These are phyloP conservation scores for Actinernus sp. DNA, from an alignment of 92 coral and sea anemone genomes.

Conservation along the genomic window DNA sequence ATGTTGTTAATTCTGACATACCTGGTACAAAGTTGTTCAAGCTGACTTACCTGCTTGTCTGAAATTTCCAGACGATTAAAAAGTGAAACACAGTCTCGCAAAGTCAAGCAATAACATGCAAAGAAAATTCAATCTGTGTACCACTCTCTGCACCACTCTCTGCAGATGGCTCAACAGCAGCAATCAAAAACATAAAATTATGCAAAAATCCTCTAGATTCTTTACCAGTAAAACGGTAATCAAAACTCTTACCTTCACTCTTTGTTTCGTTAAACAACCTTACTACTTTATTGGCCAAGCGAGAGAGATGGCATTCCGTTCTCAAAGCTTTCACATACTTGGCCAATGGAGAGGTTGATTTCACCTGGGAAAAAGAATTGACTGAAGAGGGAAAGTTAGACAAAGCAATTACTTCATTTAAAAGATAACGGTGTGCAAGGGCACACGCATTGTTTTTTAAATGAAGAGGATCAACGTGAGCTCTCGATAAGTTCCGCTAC, in stretches of 20 bases:
- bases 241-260: slow-evolving; percentile 17
- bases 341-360: slow-evolving; percentile 12
- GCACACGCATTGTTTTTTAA: slow-evolving; percentile 71
- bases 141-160: slow-evolving; percentile 12
- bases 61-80: slow-evolving; percentile 24
- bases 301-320: slow-evolving; percentile 6
- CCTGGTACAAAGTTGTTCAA: slow-evolving; percentile 20
- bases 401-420: slow-evolving; percentile 14
- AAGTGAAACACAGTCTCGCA: slow-evolving; percentile 60
- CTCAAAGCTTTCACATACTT: slow-evolving; percentile 20
- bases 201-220: slow-evolving; percentile 44
- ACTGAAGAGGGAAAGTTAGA: not conserved
- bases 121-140: too few relatives aligned
- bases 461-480: slow-evolving; percentile 73
- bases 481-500: slow-evolving; percentile 47
- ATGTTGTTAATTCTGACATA: slow-evolving; percentile 13
- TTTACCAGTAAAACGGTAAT: slow-evolving; percentile 45
- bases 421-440: slow-evolving; percentile 20
- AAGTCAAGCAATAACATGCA: slow-evolving; percentile 39
- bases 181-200: slow-evolving; percentile 47
- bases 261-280: slow-evolving; percentile 8
- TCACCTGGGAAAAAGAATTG: slow-evolving; percentile 22
- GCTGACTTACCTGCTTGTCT: slow-evolving; percentile 14
- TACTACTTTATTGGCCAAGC: slow-evolving; percentile 14
- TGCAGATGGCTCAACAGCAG: slow-evolving; percentile 30